phyloP scores from a whole-genome alignment of 2,888 invertebrate species.

The Limnephilus auricula region DNA sequence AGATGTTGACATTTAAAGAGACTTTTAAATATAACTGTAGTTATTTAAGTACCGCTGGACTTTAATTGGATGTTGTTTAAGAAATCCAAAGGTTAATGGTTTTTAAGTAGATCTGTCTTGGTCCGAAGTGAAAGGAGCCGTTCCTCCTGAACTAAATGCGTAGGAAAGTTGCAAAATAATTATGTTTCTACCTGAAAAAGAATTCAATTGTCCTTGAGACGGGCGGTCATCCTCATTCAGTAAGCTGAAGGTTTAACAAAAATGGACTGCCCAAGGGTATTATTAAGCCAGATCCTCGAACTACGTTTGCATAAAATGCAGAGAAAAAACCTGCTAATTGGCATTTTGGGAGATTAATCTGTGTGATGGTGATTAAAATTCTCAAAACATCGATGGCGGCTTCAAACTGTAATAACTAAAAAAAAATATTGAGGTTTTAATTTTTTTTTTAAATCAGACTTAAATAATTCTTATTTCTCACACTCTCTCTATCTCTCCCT shows the following conservation, averaged over 20 bases:
- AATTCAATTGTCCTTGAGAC: not conserved
- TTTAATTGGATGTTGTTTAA: conserved; percentile 28
- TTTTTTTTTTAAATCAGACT: too few relatives aligned
- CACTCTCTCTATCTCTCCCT: too few relatives aligned
- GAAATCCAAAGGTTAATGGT: conserved; percentile 37
- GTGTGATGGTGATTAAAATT: not conserved
- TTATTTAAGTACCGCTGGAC: not conserved
- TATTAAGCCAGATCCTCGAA: not conserved
- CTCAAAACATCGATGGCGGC: not conserved
- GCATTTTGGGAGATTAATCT: not conserved
- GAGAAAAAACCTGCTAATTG: not conserved
- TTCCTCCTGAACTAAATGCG: conserved; percentile 26
- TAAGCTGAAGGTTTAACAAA: not conserved
- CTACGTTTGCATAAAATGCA: not conserved
- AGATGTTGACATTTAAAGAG: not conserved
- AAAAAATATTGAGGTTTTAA: not conserved
- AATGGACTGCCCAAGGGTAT: not conserved
- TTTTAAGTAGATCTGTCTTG: conserved; percentile 22
- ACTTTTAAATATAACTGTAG: not conserved
- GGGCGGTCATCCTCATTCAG: not conserved
- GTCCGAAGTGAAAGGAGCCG: conserved; percentile 38
- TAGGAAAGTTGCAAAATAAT: conserved; percentile 15
- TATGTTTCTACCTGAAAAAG: conserved; percentile 1
- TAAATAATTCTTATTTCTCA: too few relatives aligned
- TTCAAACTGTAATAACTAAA: not conserved